Base-by-base conservation (phyloP, 2,113 vertebrate genomes). In the Sapayoa aenigma region DNA sequence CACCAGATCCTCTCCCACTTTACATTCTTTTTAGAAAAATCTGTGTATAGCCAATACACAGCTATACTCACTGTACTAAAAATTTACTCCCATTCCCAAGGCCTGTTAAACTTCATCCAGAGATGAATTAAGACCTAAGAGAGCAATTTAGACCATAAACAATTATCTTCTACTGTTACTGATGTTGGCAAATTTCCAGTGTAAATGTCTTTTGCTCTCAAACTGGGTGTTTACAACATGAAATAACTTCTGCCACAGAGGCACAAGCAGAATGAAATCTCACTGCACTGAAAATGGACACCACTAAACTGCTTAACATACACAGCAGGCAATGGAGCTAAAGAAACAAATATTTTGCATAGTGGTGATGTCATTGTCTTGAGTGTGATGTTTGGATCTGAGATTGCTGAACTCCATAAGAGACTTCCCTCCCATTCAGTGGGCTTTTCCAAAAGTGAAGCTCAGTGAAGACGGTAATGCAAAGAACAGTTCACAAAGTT, bases 331-430 rank as follows among this genome's bases (percentile, higher is more conserved):
- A 20, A 5, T 0, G 47, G 0, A 41, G 41, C 30, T 56, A 23
- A 47, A 56, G 79, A 42, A 53, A 53, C 2, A 27, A 73, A 42
- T 0, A 2, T 1, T 14, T 19, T 66, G 23, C 0, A 4, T 3
- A 10, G 56, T 5, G 22, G 10, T 31, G 65, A 46, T 75, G 60
- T 10, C 44, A 17, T 22, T 60, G 12, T 12, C 39, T 65, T 21
- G 56, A 59, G 50, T 3, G 12, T 10, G n/a, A 41, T 1, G 0
- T 71, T 39, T 35, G 60, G 25, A 24, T 74, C 63, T 60, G 72
- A 67, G 37, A 11, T 9, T 9, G 0, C 19, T 23, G 27, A 49
- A 30, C 31, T 49, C 50, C 12, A 20, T 6, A 23, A 33, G 35
- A 60, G n/a, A 5, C 7, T 69, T 37, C 12, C 5, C 44, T 56